Base-by-base conservation (phyloP, 2,797 vertebrate species). In the Chlorospingus flavigularis region DNA sequence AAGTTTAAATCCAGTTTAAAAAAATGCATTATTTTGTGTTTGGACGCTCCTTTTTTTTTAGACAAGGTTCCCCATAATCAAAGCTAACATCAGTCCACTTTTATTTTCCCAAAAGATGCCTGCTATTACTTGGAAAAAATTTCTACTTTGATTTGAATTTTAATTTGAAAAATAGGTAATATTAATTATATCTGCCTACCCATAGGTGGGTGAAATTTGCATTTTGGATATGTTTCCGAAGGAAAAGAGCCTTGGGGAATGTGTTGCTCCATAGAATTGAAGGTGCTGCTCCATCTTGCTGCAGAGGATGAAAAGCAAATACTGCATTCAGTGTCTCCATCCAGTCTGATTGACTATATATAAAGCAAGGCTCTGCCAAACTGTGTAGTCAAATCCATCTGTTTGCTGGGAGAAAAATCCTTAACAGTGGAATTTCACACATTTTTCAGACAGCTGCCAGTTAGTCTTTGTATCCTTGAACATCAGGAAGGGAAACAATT, bases 401-500 rank as follows among this genome's bases (percentile, higher is more conserved):
- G 18, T 74, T 37, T 92, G 31, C 43, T 79, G 31, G 51, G 14
- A 63, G 24, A 87, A 94, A 89, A 84, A 62, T 72, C 55, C 54
- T 84, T 78, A 57, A 40, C 9, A 68, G 55, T 47, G 43, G 31
- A 84, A 72, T 86, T 84, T 86, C 51, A 78, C 53, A 57, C 42
- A 54, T 40, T 70, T 80, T 93, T 51, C n/a, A 70, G 66, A 43
- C 39, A 84, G 40, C 30, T 81, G 54, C 35, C 85, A 72, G 35
- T 70, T 79, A 60, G 24, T 62, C 55, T 76, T 94, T 75, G 45
- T 78, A 62, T 48, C 60, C 31, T 66, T 84, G 47, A 92, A 72
- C 1, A 3, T 81, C 35, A 54, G 62, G 35, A 88, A 75, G 15
- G 17, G 35, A 71, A 83, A 75, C 40, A 81, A 68, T 54, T 2